Evolutionary conservation across 2,888 invertebrate genomes (phyloP), one percentile per base, ranked within the genome.

Genomic region (Erebia palarica): DNA sequence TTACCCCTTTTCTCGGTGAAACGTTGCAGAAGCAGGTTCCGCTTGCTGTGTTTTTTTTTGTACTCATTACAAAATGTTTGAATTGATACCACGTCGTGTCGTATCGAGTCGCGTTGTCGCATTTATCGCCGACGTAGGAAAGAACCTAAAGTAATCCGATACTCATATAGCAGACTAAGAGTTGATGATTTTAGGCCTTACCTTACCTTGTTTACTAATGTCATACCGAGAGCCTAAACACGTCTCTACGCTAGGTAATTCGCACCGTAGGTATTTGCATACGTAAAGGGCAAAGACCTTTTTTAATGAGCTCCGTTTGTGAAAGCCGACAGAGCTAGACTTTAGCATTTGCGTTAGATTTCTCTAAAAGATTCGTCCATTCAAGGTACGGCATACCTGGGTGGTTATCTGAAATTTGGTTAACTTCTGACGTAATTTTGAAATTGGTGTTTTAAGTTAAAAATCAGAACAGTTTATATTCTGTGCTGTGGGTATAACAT

Each of bases 361-460:
- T 53, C 71, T 69, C 61, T 66, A 65, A 57, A 65, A 66, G 69
- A 66, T 69, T 66, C 69, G 63, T 66, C 51, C 51, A 61, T 61
- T 51, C 14, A 69, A 65, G 49, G 42, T 47, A 47, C 44, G 11
- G 42, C n/a, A 10, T 42, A 44, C 55, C n/a, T n/a, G n/a, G n/a
- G n/a, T n/a, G n/a, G n/a, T n/a, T n/a, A n/a, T n/a, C n/a, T n/a
- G n/a, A n/a, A n/a, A n/a, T n/a, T n/a, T n/a, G n/a, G n/a, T n/a
- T n/a, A n/a, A n/a, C n/a, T n/a, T n/a, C n/a, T n/a, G n/a, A n/a
- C n/a, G n/a, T n/a, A n/a, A n/a, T n/a, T n/a, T n/a, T n/a, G n/a
- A n/a, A n/a, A n/a, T n/a, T n/a, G n/a, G n/a, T n/a, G n/a, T n/a
- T n/a, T n/a, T n/a, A n/a, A n/a, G n/a, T n/a, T n/a, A n/a, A n/a